Evolutionary conservation across 2,113 vertebrate genomes (phyloP).

Genomic region (Callorhinus ursinus): DNA sequence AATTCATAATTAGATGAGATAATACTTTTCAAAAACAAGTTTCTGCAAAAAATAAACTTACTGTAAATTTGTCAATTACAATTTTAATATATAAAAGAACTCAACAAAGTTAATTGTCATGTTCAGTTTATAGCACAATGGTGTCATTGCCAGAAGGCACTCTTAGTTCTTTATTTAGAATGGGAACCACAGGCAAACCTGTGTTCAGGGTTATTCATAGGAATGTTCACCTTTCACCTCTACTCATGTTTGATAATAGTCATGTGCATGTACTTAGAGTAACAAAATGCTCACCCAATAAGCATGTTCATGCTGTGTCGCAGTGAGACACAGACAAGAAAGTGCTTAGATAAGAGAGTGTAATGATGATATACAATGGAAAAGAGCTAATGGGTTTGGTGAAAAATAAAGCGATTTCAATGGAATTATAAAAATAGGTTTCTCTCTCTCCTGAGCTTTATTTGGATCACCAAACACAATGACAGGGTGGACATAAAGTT

Average conservation of each 20-base stretch:
- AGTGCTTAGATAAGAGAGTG: not conserved
- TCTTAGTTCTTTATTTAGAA: conserved; percentile 24
- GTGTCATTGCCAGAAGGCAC: not conserved
- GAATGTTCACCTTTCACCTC: not conserved
- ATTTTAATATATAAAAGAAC: not conserved
- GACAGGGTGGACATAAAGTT: not conserved
- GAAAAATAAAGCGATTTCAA: not conserved
- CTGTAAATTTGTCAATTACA: not conserved
- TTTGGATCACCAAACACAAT: not conserved
- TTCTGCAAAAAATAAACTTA: not conserved
- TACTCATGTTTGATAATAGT: not conserved
- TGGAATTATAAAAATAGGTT: not conserved
- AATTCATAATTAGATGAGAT: not conserved
- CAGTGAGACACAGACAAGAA: not conserved
- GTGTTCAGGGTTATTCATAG: not conserved
- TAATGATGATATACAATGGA: not conserved
- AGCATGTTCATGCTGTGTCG: not conserved
- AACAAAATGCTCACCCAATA: not conserved
- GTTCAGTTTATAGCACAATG: not conserved
- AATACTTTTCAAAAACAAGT: not conserved
- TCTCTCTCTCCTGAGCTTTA: not conserved
- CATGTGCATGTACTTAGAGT: not conserved
- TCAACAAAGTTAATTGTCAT: not conserved
- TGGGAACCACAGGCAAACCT: not conserved
- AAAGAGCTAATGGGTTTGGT: not conserved